These are phyloP conservation scores for Tipula helvola DNA, from an alignment of 2,888 invertebrate genomes.

Conservation along the genomic window DNA sequence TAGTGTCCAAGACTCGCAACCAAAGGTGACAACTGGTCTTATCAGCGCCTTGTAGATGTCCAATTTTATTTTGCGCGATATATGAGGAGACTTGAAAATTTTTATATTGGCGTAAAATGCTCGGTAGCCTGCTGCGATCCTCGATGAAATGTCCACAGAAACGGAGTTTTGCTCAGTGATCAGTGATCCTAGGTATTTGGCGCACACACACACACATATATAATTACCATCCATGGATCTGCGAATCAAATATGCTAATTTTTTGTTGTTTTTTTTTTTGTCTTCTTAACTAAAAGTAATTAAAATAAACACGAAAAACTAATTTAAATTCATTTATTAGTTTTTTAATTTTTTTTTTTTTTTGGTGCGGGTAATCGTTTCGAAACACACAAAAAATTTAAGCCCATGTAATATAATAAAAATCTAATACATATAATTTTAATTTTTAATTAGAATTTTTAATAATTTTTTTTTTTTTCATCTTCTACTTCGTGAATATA, in stretches of 20 bases:
- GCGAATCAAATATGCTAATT: not conserved
- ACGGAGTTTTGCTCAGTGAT: no score
- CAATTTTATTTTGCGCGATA: no score
- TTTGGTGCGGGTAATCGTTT: not conserved
- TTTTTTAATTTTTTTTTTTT: not conserved
- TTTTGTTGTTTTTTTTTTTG: not conserved
- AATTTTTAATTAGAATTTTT: not conserved
- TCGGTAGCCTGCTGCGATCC: no score
- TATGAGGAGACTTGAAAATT: no score
- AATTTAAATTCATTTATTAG: slow-evolving; percentile 4
- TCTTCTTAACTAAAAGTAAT: not conserved
- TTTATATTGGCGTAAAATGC: no score
- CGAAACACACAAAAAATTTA: not conserved
- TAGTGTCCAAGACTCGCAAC: no score
- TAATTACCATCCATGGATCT: not conserved
- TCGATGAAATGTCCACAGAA: no score
- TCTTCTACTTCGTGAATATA: not conserved
- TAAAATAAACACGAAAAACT: not conserved
- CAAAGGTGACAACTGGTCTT: no score
- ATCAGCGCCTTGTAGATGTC: no score
- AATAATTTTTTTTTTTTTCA: not conserved
- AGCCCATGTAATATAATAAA: not conserved
- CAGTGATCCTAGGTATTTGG: no score
- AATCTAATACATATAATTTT: not conserved
- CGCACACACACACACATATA: not conserved